Percentiles rank a stretch among this genome's conserved stretches.
Evolutionary conservation across 2,888 invertebrate genomes (phyloP).

Genomic region (Mimachlamys varia): DNA sequence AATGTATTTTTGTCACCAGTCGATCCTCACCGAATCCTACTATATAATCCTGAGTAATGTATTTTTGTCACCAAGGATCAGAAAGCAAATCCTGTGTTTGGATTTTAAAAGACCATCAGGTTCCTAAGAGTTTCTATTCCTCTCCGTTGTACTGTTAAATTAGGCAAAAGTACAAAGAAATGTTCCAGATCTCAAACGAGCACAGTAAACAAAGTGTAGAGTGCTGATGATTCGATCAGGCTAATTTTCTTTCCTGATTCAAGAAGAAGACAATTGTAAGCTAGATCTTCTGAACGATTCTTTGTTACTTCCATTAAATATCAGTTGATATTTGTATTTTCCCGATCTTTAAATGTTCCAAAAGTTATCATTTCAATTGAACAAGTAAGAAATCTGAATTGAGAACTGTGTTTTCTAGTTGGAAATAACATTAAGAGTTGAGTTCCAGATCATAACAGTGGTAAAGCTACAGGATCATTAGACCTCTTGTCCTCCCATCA

Average conservation of each 20-base stretch:
- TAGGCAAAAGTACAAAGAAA: background rate
- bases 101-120: constrained; percentile 4
- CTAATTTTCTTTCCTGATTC: background rate
- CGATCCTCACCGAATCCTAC: background rate
- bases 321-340: too few relatives aligned
- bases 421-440: too few relatives aligned
- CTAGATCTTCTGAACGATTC: too few relatives aligned
- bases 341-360: too few relatives aligned
- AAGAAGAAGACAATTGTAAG: too few relatives aligned
- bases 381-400: too few relatives aligned
- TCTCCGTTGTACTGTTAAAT: constrained; percentile 4
- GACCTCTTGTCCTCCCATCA: too few relatives aligned
- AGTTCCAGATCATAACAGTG: too few relatives aligned
- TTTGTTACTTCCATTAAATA: too few relatives aligned
- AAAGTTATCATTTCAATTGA: too few relatives aligned
- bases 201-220: background rate
- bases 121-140: background rate
- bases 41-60: background rate
- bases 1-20: background rate
- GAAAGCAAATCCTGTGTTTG: background rate
- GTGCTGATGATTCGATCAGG: background rate
- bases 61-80: background rate
- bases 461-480: too few relatives aligned
- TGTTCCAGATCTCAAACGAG: background rate
- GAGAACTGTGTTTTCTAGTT: too few relatives aligned